A percentile compares a stretch with the other conserved stretches of the same genome.
These are phyloP conservation scores for Pheosia gnoma DNA, from an alignment of 2,888 invertebrate genomes.

Conservation along the genomic window DNA sequence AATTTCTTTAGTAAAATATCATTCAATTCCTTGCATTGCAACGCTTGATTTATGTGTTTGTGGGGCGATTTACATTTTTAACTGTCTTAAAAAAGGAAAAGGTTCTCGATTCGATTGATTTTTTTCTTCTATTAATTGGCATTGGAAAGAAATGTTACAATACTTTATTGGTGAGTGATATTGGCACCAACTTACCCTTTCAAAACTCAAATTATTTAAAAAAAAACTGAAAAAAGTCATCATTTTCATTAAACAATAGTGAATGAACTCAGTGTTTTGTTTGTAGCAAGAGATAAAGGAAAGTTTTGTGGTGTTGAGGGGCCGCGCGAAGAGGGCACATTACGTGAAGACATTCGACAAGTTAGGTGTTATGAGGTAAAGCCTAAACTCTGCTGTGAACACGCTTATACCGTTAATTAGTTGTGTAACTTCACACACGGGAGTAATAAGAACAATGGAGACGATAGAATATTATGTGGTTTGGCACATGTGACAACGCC, in stretches of 20 bases:
- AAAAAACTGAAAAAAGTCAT: no score
- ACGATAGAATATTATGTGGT: neutral
- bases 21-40: no score
- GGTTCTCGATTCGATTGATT: no score
- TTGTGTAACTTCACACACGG: conserved; percentile 16
- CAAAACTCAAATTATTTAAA: no score
- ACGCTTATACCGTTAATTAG: conserved; percentile 27
- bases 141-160: no score
- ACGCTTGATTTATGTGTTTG: no score
- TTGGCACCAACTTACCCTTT: no score
- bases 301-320: conserved; percentile 67
- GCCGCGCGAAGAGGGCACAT: conserved; percentile 48
- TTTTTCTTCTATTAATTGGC: no score
- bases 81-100: no score
- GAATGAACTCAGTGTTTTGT: conserved; percentile 37
- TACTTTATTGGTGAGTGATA: no score
- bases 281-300: conserved; percentile 77
- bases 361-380: conserved; percentile 69
- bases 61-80: no score
- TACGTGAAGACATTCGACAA: conserved; percentile 61
- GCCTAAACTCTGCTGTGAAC: conserved; percentile 15
- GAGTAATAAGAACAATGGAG: neutral
- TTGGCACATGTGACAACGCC: neutral
- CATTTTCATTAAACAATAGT: neutral
- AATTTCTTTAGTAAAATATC: no score